Conservation (phyloP, 2,797 vertebrate genomes). For the Oreortyx pictus region DNA sequence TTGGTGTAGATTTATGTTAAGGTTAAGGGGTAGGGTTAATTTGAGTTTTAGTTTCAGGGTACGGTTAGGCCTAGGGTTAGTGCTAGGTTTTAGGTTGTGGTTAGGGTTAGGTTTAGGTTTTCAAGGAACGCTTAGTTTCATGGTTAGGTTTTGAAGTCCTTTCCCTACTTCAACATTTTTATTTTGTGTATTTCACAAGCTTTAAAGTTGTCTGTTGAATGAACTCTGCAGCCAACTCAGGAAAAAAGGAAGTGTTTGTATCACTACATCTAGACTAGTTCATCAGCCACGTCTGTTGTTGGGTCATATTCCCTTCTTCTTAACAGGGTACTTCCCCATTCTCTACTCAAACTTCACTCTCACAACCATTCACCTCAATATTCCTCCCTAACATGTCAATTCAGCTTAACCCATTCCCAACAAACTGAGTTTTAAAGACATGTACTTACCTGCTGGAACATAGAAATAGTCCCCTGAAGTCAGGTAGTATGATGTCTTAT, state of each 20-base stretch:
- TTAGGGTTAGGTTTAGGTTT: too few species aligned
- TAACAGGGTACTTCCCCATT: not conserved
- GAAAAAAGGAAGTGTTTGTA: not conserved
- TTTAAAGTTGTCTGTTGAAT: not conserved
- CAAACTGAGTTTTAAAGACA: not conserved
- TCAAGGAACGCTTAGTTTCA: too few species aligned
- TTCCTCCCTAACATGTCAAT: not conserved
- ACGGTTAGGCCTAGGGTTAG: too few species aligned
- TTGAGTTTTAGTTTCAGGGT: too few species aligned
- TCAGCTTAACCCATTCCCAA: not conserved
- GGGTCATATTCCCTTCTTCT: not conserved
- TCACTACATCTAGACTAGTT: not conserved
- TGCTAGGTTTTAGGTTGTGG: too few species aligned
- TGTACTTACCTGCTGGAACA: slow-evolving; percentile 80
- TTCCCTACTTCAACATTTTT: not conserved
- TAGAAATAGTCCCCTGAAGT: slow-evolving; percentile 78
- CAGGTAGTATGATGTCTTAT: slow-evolving; percentile 69
- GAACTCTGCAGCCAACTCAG: not conserved
- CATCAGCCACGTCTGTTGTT: not conserved
- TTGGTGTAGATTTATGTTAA: too few species aligned
- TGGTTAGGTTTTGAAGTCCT: not conserved
- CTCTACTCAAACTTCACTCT: not conserved
- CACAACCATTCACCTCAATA: not conserved
- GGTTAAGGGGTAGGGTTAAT: too few species aligned
- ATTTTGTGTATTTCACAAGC: not conserved